Evolutionary conservation across 2,888 invertebrate genomes (phyloP), one percentile per base, ranked within the genome.

Genomic region (Mechanitis messenoides): DNA sequence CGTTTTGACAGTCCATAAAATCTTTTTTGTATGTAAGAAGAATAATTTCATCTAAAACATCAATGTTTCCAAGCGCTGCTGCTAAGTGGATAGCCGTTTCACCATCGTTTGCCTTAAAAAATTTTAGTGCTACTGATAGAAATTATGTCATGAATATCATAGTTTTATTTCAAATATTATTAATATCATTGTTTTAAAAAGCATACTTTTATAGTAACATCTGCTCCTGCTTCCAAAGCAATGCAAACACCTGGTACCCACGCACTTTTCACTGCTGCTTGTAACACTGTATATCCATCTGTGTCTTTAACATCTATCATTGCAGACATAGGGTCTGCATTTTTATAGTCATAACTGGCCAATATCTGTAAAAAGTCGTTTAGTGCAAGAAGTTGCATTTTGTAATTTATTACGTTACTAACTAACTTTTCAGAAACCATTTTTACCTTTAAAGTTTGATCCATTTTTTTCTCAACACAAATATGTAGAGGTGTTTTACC

Each of bases 81-180:
- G 92, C 92, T 38, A 91, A 85, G 72, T 92, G 92, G 3, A 92
- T 81, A 4, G 91, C 89, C 4, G 91, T 91, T 72, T 91, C 87
- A 9, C 88, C 90, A 42, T 90, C 85, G 20, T 87, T 84, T 57
- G 87, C 89, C 89, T 89, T 71, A 59, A 77, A 77, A 42, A 35
- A 53, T 59, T 33, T 12, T 7, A 45, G 9, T 42, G 31, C 56
- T 42, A 42, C 9, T 42, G 7, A 42, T 42, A 42, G 42, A 42
- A 9, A 3, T 28, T 1, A 1, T 0, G 50, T n/a, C 33, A 38
- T 20, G n/a, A 58, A 45, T 35, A 12, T 47, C 2, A 38, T 58
- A 5, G 33, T 54, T 33, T 12, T 1, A 1, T 20, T 20, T 20
- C 11, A 12, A 2, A 1, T 0, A 50, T n/a, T 35, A 38, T 20